Evolutionary conservation across 2,113 vertebrate genomes (phyloP).

Genomic region (Bubalus kerabau): DNA sequence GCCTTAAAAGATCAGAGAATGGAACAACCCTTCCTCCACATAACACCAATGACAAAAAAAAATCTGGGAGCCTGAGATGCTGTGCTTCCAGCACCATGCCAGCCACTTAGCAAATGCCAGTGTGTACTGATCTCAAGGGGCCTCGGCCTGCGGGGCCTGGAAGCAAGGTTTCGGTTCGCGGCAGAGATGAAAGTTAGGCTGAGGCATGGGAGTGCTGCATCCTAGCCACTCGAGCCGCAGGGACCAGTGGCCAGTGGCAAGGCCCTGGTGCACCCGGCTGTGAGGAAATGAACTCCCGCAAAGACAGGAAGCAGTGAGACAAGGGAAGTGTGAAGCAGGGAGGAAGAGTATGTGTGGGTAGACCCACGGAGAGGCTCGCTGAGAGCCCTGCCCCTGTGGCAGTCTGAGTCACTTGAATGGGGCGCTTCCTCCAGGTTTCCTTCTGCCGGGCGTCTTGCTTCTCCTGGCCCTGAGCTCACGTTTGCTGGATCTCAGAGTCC

Average conservation of each 20-base stretch:
- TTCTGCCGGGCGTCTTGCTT: neutral
- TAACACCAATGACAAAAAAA: neutral
- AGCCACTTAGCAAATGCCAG: neutral
- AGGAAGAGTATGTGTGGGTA: accelerated
- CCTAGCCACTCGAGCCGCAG: neutral
- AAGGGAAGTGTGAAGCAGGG: neutral
- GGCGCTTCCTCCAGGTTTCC: neutral
- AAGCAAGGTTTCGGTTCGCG: accelerated
- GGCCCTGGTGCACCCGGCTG: neutral
- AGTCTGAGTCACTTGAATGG: neutral
- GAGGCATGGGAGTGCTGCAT: neutral
- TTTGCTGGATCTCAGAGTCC: neutral
- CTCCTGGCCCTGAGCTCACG: neutral
- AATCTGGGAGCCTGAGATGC: neutral
- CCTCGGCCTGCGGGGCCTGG: neutral
- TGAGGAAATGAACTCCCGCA: neutral
- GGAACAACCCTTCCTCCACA: neutral
- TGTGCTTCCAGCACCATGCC: neutral
- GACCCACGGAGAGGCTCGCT: neutral
- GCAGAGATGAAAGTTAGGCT: neutral
- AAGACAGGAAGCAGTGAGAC: neutral
- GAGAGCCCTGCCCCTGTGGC: neutral
- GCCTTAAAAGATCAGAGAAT: neutral
- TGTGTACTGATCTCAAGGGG: neutral
- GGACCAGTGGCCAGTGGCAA: neutral